Evolutionary conservation across 2,797 vertebrate genomes (phyloP).

Genomic region (Chelon auratus): DNA sequence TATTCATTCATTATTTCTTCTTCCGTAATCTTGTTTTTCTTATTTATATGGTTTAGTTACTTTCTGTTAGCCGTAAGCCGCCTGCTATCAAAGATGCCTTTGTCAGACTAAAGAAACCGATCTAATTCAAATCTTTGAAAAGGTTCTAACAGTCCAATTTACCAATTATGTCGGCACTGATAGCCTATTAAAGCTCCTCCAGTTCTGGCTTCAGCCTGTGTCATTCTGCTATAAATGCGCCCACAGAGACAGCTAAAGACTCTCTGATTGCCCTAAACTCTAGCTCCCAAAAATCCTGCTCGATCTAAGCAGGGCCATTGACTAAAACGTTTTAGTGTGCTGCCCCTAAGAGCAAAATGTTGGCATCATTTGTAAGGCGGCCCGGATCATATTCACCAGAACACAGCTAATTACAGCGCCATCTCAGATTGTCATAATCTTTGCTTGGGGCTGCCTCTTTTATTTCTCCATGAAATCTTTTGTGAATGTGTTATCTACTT

Average conservation of each 20-base stretch:
- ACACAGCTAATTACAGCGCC: neutral
- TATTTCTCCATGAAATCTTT: neutral
- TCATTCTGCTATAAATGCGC: slow-evolving; percentile 10
- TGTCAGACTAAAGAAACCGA: slow-evolving; percentile 23
- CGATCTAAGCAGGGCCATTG: slow-evolving; percentile 15
- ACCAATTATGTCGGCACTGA: slow-evolving; percentile 43
- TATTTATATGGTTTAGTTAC: neutral
- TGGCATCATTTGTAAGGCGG: neutral
- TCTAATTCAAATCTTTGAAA: slow-evolving; percentile 37
- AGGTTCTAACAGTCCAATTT: slow-evolving; percentile 28
- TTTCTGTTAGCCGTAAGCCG: neutral
- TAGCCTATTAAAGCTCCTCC: slow-evolving; percentile 12
- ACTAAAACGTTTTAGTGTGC: slow-evolving; percentile 12
- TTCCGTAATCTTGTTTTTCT: neutral
- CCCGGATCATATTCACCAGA: slow-evolving; percentile 9
- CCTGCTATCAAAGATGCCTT: slow-evolving; percentile 4
- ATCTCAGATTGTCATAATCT: neutral
- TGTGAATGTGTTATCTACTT: neutral
- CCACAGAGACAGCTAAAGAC: slow-evolving; percentile 36
- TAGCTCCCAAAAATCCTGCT: slow-evolving; percentile 19
- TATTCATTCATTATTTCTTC: neutral
- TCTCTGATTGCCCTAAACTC: slow-evolving; percentile 24
- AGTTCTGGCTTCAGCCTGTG: slow-evolving; percentile 22
- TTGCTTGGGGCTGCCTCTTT: neutral
- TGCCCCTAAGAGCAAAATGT: neutral